Evolutionary conservation across 2,113 vertebrate species (phyloP).

Genomic region (Uria lomvia): DNA sequence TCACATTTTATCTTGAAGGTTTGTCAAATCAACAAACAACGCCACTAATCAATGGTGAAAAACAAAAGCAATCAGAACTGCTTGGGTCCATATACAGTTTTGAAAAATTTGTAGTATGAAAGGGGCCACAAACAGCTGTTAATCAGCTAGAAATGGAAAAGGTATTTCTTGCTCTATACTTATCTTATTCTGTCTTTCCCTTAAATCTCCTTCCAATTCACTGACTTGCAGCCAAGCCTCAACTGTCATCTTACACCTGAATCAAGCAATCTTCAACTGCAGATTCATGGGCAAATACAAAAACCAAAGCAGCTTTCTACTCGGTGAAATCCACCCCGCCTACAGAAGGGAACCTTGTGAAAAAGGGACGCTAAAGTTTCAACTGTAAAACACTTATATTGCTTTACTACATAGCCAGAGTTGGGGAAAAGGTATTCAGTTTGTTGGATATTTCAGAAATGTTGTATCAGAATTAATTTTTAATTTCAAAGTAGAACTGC

Average conservation of each 20-base stretch:
- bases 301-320: not conserved
- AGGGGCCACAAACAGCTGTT: not conserved
- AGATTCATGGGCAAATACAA: not conserved
- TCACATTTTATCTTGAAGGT: not conserved
- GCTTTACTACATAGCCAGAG: not conserved
- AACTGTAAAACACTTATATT: not conserved
- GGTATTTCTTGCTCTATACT: not conserved
- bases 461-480: accelerated
- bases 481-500: not conserved
- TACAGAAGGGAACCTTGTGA: not conserved
- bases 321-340: not conserved
- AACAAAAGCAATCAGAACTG: not conserved
- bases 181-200: not conserved
- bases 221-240: not conserved
- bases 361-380: not conserved
- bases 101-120: not conserved
- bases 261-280: not conserved
- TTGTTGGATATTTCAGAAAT: not conserved
- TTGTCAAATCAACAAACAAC: not conserved
- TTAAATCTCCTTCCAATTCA: not conserved
- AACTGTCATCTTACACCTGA: not conserved
- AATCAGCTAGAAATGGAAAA: not conserved
- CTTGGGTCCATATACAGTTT: not conserved
- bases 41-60: not conserved
- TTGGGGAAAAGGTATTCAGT: not conserved